Percentiles rank a stretch among this genome's conserved stretches.
phyloP scores from a whole-genome alignment of 2,113 vertebrate genomes.

The Trichomycterus rosablanca region DNA sequence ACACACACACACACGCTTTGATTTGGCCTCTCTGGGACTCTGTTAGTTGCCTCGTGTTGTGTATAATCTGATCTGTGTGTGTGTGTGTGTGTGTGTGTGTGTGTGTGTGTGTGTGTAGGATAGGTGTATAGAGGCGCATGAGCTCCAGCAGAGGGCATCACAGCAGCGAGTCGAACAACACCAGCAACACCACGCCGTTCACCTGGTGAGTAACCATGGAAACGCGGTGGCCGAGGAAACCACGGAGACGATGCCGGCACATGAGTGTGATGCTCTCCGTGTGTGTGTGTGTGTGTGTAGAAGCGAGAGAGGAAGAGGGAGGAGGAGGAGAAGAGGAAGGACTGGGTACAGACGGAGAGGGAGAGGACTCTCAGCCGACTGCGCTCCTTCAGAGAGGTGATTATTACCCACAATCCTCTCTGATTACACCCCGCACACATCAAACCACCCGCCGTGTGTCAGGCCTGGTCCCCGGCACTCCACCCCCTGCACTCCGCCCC shows the following conservation, averaged over 20 bases:
- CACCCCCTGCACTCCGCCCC: too few species aligned
- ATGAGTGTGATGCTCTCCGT: background rate
- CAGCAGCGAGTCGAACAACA: constrained; percentile 62
- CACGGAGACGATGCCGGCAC: background rate
- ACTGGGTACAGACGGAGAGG: constrained; percentile 85
- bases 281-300: constrained; percentile 56
- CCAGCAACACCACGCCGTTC: constrained; percentile 80
- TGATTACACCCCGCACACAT: background rate
- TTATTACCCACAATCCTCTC: constrained; percentile 38
- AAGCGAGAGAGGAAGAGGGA: constrained; percentile 86
- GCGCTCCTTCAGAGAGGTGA: constrained; percentile 84
- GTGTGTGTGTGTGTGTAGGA: constrained; percentile 68
- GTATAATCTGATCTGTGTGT: too few species aligned
- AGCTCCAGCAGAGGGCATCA: constrained; percentile 67
- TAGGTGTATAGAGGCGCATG: constrained; percentile 75
- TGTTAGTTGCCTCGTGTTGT: too few species aligned
- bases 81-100: too few species aligned
- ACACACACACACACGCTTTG: background rate
- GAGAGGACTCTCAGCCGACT: constrained; percentile 88
- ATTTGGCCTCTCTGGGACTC: too few species aligned
- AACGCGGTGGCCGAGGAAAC: constrained; percentile 18
- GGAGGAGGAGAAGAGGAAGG: constrained; percentile 81
- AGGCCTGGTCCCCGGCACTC: too few species aligned
- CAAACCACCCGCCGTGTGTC: background rate
- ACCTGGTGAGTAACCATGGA: constrained; percentile 75